Base-by-base conservation (phyloP, 1,140 invertebrate genomes). In the Conopomorpha cramerella region DNA sequence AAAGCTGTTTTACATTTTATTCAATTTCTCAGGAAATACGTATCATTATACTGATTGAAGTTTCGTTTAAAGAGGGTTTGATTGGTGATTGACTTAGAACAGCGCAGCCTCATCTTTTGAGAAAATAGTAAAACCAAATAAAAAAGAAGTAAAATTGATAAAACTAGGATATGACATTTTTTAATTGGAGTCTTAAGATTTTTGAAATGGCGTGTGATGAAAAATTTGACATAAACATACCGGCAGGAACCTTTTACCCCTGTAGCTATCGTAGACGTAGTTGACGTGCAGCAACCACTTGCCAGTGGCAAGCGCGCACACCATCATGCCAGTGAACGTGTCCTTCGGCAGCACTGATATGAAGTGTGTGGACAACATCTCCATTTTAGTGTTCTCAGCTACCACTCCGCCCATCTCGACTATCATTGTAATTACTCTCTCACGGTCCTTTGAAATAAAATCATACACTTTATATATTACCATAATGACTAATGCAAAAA, bases 381-480 rank as follows among this genome's bases (percentile, higher is more conserved):
- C 71, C 71, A 76, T 76, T 41, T 72, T 72, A n/a, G 70, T 74
- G 35, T 72, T 74, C 35, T 70, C 65, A 0, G 67, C 67, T 0
- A 74, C 67, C 1, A 72, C 67, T 3, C 70, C 70, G 3, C 66
- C 70, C 19, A 74, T 40, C 35, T 71, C 63, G 28, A 60, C 66
- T 19, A 74, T 60, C 70, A 74, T 74, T 2, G 63, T 53, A 7
- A 51, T 50, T 25, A 74, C 60, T 36, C 66, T 43, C 12, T 71
- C 64, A 8, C 59, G 58, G 37, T 74, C 65, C 70, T 74, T n/a
- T n/a, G n/a, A n/a, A n/a, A n/a, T n/a, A n/a, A n/a, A n/a, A n/a
- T n/a, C n/a, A n/a, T n/a, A n/a, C n/a, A n/a, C n/a, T n/a, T n/a
- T n/a, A n/a, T n/a, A n/a, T n/a, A n/a, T n/a, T n/a, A n/a, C n/a